Evolutionary conservation across 2,797 vertebrate genomes (phyloP), one percentile per base, ranked within the genome.

Genomic region (Propithecus deckenii): DNA sequence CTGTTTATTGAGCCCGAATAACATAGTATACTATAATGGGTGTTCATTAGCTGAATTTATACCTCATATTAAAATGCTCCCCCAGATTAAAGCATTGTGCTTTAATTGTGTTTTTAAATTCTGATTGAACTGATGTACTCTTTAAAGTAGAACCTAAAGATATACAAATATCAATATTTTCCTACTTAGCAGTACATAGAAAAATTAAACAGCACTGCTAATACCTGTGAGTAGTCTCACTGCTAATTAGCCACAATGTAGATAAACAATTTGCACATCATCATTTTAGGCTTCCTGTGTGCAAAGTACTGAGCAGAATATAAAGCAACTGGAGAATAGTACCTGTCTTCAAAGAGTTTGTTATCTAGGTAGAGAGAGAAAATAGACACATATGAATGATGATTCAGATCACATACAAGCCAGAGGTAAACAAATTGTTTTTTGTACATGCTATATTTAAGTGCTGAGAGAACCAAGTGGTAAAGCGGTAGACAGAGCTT

Each of bases 31-130:
- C 28, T 18, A 11, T 85, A 80, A 75, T 38, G 7, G 50, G 32
- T 91, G n/a, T 91, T 89, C 61, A 83, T 86, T 92, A 76, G 86
- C 7, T 92, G 50, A 93, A 89, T 92, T 71, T 94, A 74, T 25
- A 89, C 5, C 38, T 96, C 95, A 25, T 32, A 76, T 63, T 79
- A 72, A 20, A 86, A 93, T 87, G 52, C 5, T 93, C 7, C 91
- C 25, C 20, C 5, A 79, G 72, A 84, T 46, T 71, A 81, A 95
- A 92, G 15, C 75, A 72, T 48, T 41, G 13, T 91, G 9, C 20
- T 89, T 90, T 91, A 86, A 65, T 30, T 95, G 48, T 57, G 46
- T 86, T 52, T 94, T 93, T 65, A 50, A 94, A 92, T 30, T 69
- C 35, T 71, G 8, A 86, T 59, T 50, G 91, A 22, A 87, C 22